Evolutionary conservation across 2,113 vertebrate genomes (phyloP), one percentile per base, ranked within the genome.

Genomic region (Chloropsis hardwickii): DNA sequence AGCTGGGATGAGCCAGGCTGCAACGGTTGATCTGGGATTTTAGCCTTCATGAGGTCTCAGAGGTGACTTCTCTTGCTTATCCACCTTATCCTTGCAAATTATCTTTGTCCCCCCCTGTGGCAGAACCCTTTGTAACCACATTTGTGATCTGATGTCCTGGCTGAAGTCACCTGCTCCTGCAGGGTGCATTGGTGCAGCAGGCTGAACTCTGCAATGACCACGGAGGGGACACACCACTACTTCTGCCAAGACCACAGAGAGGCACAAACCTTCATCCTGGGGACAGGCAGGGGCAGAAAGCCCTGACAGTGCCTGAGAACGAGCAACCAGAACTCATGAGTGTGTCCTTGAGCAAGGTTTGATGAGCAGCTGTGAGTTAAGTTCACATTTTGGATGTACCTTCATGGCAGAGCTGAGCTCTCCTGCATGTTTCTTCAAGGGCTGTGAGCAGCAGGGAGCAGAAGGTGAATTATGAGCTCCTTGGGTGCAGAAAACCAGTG

Each of bases 241-340:
- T 22, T 48, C 62, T 90, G 48, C 54, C 27, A 39, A 48, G 37
- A 56, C 9, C 78, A 27, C 10, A 18, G 58, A 44, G 28, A 56
- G 58, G 72, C 27, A 72, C 57, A 61, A 89, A 70, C 48, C 18
- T 83, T 47, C 10, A 15, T 50, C 48, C 14, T 35, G 54, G 31
- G 31, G 45, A 51, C 58, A 72, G 58, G 39, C n/a, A 48, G 58
- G 47, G 27, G 8, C 35, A 62, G 37, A 48, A 16, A 91, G 28
- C 20, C 51, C 53, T 16, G 25, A 24, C 0, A 10, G 25, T 5
- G 12, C 28, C 47, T 21, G 6, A 73, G n/a, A 45, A 57, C 0
- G 1, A 78, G n/a, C 42, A 57, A 4, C 14, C 5, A 16, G 53
- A 51, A 13, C 45, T 70, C 0, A 0, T 7, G 27, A 53, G 12